Evolutionary conservation across 2,797 vertebrate species (phyloP).

Genomic region (Meda fulgida): DNA sequence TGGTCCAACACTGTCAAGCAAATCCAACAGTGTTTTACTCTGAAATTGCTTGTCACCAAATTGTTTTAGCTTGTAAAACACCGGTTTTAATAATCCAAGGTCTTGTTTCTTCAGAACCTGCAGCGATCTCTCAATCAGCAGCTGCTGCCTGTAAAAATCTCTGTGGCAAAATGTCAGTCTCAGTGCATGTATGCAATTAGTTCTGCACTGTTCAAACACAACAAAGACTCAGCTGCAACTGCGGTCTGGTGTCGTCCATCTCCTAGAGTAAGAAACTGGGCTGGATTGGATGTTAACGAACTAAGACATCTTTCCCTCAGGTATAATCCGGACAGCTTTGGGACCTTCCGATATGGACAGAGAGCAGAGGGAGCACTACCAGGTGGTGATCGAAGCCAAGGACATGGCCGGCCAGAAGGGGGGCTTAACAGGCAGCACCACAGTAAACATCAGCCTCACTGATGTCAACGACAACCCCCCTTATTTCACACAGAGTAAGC

Average conservation of each 20-base stretch:
- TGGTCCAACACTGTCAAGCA: background rate
- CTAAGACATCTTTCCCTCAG: slow-evolving; percentile 70
- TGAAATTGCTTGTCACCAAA: slow-evolving; percentile 8
- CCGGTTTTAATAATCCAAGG: slow-evolving; percentile 27
- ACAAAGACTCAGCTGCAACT: slow-evolving; percentile 46
- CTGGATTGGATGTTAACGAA: background rate
- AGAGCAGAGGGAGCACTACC: slow-evolving; percentile 91
- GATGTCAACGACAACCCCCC: slow-evolving; percentile 96
- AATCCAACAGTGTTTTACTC: background rate
- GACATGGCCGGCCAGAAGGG: slow-evolving; percentile 97
- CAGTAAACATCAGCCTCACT: slow-evolving; percentile 89
- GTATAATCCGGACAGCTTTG: slow-evolving; percentile 91
- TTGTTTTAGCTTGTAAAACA: slow-evolving; percentile 34
- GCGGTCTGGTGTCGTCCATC: background rate
- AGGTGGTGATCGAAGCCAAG: slow-evolving; percentile 94
- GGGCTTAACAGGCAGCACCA: slow-evolving; percentile 88
- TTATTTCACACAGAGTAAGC: slow-evolving; percentile 89
- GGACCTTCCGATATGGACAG: slow-evolving; percentile 90
- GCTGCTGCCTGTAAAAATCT: slow-evolving; percentile 55
- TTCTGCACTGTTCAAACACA: slow-evolving; percentile 36
- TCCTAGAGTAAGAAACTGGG: slow-evolving; percentile 6
- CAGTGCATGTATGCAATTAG: slow-evolving; percentile 43
- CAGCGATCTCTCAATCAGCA: slow-evolving; percentile 49
- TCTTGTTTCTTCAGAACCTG: slow-evolving; percentile 46
- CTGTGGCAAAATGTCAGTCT: slow-evolving; percentile 53